phyloP scores from a whole-genome alignment of 2,888 invertebrate species.

The Plagodis pulveraria region DNA sequence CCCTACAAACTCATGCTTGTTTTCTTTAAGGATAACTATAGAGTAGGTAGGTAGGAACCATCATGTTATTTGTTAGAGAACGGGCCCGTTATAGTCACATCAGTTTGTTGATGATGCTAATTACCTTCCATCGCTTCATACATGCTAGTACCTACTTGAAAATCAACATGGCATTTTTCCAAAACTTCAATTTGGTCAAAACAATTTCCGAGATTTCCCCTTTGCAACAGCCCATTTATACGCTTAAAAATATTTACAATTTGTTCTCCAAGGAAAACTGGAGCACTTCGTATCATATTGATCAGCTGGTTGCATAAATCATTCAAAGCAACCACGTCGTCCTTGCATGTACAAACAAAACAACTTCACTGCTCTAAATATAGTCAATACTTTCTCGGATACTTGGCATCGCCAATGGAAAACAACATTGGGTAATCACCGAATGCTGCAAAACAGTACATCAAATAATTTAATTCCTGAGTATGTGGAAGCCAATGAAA shows the following conservation, averaged over 20 bases:
- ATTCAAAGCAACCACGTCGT: conserved; percentile 34
- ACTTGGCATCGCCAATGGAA: conserved; percentile 55
- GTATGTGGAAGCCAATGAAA: too few species aligned
- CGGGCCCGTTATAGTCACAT: too few species aligned
- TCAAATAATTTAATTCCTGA: background rate
- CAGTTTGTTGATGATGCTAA: too few species aligned
- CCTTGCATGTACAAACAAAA: conserved; percentile 47
- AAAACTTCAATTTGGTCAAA: too few species aligned
- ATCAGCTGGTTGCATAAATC: conserved; percentile 17
- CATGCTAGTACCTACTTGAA: too few species aligned
- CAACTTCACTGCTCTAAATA: conserved; percentile 49
- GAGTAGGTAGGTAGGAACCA: too few species aligned
- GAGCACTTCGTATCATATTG: conserved; percentile 7
- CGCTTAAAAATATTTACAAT: background rate
- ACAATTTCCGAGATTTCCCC: background rate
- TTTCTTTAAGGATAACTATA: too few species aligned
- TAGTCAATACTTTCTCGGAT: conserved; percentile 59
- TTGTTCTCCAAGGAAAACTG: conserved; percentile 13
- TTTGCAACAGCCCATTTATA: background rate
- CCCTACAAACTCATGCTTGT: too few species aligned
- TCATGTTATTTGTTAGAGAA: too few species aligned
- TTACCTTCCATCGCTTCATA: too few species aligned
- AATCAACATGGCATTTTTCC: too few species aligned
- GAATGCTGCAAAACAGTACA: conserved; percentile 28
- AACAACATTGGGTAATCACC: conserved; percentile 48